These are phyloP conservation scores for Apeltes quadracus DNA, from an alignment of 2,113 vertebrate genomes.

Conservation along the genomic window DNA sequence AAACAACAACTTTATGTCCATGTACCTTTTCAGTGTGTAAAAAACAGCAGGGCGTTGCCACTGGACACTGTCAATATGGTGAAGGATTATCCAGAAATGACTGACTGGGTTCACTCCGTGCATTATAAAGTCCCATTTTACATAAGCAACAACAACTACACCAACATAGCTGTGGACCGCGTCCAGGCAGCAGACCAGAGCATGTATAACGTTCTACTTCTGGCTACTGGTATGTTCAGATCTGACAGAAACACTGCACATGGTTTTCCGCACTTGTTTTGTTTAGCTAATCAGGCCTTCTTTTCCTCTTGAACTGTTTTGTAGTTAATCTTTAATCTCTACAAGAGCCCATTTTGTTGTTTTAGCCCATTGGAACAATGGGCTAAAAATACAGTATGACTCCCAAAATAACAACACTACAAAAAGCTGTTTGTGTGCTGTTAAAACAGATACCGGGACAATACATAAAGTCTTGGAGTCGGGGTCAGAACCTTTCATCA, in stretches of 20 bases:
- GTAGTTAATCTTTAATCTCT: background rate
- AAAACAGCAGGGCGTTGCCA: slow-evolving; percentile 69
- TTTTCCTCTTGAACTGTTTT: slow-evolving; percentile 1
- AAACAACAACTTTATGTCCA: background rate
- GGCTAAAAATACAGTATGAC: slow-evolving; percentile 31
- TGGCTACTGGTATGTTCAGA: slow-evolving; percentile 75
- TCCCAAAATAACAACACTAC: background rate
- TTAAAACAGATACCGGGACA: slow-evolving; percentile 69
- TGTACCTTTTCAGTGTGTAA: slow-evolving; percentile 71
- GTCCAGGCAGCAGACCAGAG: slow-evolving; percentile 62
- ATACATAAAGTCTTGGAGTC: slow-evolving; percentile 79
- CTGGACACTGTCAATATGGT: slow-evolving; percentile 66
- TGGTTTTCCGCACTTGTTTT: background rate
- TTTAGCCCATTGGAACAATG: too few species aligned
- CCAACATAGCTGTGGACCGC: slow-evolving; percentile 77
- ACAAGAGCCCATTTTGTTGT: too few species aligned
- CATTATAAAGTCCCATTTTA: slow-evolving; percentile 70
- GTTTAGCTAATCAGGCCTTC: background rate
- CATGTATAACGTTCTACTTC: slow-evolving; percentile 73
- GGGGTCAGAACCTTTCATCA: slow-evolving; percentile 75
- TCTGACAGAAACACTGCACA: background rate
- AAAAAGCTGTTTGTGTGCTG: background rate
- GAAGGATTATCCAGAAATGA: slow-evolving; percentile 79
- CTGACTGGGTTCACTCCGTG: slow-evolving; percentile 74
- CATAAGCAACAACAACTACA: slow-evolving; percentile 77